These are phyloP conservation scores for Diceros bicornis DNA, from an alignment of 2,797 vertebrate genomes.

Conservation along the genomic window DNA sequence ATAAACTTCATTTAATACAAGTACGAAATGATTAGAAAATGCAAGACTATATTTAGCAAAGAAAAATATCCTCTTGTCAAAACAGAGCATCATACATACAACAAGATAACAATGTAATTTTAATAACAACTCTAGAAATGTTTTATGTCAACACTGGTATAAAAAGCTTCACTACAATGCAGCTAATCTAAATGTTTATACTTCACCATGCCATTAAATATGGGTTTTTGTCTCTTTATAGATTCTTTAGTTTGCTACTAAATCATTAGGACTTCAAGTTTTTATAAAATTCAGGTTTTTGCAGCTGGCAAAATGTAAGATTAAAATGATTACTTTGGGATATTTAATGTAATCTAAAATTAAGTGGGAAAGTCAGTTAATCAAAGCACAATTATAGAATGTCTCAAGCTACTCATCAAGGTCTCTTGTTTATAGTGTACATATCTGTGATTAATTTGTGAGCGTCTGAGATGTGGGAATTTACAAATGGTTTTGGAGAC, in stretches of 20 bases:
- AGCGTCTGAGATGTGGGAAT: constrained; percentile 33
- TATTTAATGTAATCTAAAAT: constrained; percentile 74
- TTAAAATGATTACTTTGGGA: constrained; percentile 66
- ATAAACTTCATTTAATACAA: constrained; percentile 31
- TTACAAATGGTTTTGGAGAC: constrained; percentile 28
- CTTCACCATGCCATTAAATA: neutral
- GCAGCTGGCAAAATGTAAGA: constrained; percentile 61
- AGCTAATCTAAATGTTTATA: constrained; percentile 62
- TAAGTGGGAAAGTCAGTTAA: constrained; percentile 67
- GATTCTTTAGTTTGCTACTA: constrained; percentile 52
- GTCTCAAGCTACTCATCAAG: constrained; percentile 68
- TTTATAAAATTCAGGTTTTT: constrained; percentile 15
- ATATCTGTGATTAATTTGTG: constrained; percentile 68
- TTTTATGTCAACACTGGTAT: neutral
- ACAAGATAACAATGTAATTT: constrained; percentile 31
- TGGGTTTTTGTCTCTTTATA: constrained; percentile 37
- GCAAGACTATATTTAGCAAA: constrained; percentile 34
- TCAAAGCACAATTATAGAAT: constrained; percentile 74
- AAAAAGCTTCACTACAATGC: constrained; percentile 54
- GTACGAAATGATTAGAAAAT: neutral
- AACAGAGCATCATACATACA: neutral
- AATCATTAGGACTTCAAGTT: constrained; percentile 43
- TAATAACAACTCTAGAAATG: constrained; percentile 6
- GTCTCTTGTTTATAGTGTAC: constrained; percentile 59
- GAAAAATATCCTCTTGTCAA: constrained; percentile 52